Conservation (phyloP, 2,113 vertebrate genomes). For the Eublepharis macularius region DNA sequence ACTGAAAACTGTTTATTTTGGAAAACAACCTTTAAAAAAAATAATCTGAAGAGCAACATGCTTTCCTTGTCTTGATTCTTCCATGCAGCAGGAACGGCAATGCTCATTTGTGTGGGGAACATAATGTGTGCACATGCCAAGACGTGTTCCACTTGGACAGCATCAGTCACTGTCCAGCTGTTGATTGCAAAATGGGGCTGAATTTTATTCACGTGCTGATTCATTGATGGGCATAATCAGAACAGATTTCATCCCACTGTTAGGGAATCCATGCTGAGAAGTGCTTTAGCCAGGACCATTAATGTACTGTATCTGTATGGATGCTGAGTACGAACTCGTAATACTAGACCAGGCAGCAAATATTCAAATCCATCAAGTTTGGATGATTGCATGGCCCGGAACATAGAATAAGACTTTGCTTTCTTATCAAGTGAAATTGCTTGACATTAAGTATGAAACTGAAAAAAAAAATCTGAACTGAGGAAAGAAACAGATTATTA, state of each 20-base stretch:
- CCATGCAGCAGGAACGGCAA: too few relatives aligned
- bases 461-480: not conserved
- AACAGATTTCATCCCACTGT: not conserved
- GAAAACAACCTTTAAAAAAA: constrained; percentile 46
- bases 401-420: constrained; percentile 30
- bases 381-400: not conserved
- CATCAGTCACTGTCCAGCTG: not conserved
- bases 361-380: constrained; percentile 8
- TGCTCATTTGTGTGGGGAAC: not conserved
- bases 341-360: not conserved
- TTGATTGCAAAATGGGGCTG: not conserved
- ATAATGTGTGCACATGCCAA: not conserved
- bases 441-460: not conserved
- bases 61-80: not conserved
- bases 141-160: not conserved
- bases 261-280: not conserved
- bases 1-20: constrained; percentile 37
- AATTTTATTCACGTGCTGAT: not conserved
- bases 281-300: not conserved
- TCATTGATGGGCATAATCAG: not conserved
- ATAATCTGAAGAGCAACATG: constrained; percentile 28
- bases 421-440: constrained; percentile 1
- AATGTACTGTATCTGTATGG: not conserved
- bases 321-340: not conserved
- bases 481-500: not conserved